These are phyloP conservation scores for Cyprinella venusta DNA, from an alignment of 2,797 vertebrate species.

Conservation along the genomic window DNA sequence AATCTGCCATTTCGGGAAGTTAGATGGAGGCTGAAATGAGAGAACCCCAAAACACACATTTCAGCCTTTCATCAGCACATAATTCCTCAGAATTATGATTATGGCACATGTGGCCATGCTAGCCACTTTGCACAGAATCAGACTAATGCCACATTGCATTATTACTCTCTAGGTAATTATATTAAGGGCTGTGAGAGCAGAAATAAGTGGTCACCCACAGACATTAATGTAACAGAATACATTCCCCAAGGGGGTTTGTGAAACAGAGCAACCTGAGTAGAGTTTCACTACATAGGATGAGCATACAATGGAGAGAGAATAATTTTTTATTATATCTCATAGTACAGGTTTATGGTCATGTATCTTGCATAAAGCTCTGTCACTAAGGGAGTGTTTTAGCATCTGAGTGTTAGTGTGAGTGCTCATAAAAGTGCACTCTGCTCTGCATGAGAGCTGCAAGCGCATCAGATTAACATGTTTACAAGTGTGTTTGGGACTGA, in stretches of 20 bases:
- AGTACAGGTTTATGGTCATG: neutral
- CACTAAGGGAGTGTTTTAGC: constrained; percentile 24
- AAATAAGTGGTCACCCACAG: constrained; percentile 1
- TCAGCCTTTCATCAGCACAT: neutral
- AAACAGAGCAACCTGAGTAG: neutral
- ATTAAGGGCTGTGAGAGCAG: constrained; percentile 24
- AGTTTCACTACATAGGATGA: neutral
- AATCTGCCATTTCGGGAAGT: neutral
- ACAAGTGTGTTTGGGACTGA: constrained; percentile 1
- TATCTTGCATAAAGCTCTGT: constrained; percentile 18
- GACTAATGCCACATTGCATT: neutral
- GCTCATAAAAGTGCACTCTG: constrained; percentile 33
- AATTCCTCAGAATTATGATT: neutral
- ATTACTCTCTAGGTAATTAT: neutral
- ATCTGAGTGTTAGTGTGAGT: constrained; percentile 24
- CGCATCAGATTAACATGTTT: constrained; percentile 18
- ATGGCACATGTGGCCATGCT: neutral
- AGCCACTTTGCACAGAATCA: neutral
- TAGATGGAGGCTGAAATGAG: neutral
- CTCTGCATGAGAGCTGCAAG: constrained; percentile 4
- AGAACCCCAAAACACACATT: neutral
- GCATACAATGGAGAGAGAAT: neutral
- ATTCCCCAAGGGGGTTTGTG: neutral
- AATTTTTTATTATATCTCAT: neutral
- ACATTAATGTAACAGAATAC: constrained; percentile 13